A percentile compares a stretch with the other conserved stretches of the same genome.
These are phyloP conservation scores for Periophthalmodon schlosseri DNA, from an alignment of 2,113 vertebrate genomes.

Conservation along the genomic window DNA sequence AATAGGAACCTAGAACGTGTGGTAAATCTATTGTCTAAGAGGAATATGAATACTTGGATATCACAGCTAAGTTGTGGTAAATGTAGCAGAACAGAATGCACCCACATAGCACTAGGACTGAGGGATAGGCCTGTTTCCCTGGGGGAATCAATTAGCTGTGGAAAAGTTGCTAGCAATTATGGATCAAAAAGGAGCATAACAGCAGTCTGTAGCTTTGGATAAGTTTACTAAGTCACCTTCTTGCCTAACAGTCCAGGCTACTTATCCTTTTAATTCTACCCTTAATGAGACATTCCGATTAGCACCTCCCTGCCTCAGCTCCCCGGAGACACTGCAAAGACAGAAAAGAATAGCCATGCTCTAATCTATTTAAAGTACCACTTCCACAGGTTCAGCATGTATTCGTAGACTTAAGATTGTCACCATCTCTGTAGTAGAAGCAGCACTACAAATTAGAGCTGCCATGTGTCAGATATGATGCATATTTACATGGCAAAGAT, in stretches of 20 bases:
- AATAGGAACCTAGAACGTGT: neutral
- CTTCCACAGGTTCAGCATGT: neutral
- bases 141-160: conserved; percentile 75
- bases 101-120: conserved; percentile 2
- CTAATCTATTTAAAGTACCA: neutral
- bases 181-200: conserved; percentile 69
- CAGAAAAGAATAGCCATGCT: conserved; percentile 21
- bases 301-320: conserved; percentile 49
- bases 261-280: conserved; percentile 72
- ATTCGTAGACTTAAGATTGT: conserved; percentile 11
- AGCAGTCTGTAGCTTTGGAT: conserved; percentile 69
- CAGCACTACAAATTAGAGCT: conserved; percentile 2
- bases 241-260: conserved; percentile 55
- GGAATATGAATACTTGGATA: conserved; percentile 3
- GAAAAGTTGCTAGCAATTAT: conserved; percentile 74
- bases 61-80: conserved; percentile 24
- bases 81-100: conserved; percentile 7
- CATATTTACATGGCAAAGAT: conserved; percentile 28
- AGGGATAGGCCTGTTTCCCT: conserved; percentile 45
- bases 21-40: conserved; percentile 9
- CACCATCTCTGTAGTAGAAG: neutral
- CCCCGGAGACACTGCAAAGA: conserved; percentile 40
- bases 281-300: conserved; percentile 72
- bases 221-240: conserved; percentile 73
- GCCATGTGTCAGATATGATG: conserved; percentile 21